Evolutionary conservation across 1,140 invertebrate species (phyloP).

Genomic region (Cotesia glomerata): DNA sequence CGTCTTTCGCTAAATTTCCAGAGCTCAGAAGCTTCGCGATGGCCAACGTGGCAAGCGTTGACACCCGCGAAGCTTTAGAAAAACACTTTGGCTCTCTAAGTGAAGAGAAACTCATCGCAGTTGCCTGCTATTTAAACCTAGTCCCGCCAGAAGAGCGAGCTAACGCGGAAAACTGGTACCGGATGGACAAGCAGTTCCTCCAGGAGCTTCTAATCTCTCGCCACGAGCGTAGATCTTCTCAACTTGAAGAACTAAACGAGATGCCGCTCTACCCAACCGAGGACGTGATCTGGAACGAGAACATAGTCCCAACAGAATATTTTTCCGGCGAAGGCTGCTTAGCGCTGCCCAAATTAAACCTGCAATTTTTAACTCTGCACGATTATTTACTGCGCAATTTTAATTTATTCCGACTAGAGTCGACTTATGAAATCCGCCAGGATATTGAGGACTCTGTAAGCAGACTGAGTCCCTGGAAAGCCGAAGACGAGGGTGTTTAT

Average conservation of each 20-base stretch:
- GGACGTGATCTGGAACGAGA: conserved; percentile 98
- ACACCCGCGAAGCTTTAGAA: conserved; percentile 82
- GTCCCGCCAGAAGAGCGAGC: conserved; percentile 78
- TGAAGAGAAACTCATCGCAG: conserved; percentile 79
- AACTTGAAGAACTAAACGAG: conserved; percentile 93
- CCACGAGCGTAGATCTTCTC: conserved; percentile 89
- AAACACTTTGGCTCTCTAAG: conserved; percentile 86
- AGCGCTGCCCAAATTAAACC: conserved; percentile 95
- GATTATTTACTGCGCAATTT: conserved; percentile 98
- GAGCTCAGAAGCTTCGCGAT: conserved; percentile 87
- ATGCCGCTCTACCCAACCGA: conserved; percentile 99
- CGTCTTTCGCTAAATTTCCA: conserved; percentile 90
- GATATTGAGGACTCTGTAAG: conserved; percentile 97
- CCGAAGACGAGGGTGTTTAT: conserved; percentile 85
- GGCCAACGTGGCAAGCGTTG: conserved; percentile 92
- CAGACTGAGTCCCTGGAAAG: conserved; percentile 90
- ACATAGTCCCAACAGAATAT: conserved; percentile 96
- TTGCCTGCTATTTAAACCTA: conserved; percentile 86
- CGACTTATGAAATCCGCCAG: conserved; percentile 98
- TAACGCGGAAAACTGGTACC: conserved; percentile 74
- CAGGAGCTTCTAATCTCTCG: conserved; percentile 84
- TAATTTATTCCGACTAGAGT: conserved; percentile 96
- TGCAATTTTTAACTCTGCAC: conserved; percentile 98
- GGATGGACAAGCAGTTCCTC: conserved; percentile 81
- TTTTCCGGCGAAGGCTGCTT: conserved; percentile 94